Base-by-base conservation (phyloP, 2,888 invertebrate genomes). In the Leptinotarsa tumamoca region DNA sequence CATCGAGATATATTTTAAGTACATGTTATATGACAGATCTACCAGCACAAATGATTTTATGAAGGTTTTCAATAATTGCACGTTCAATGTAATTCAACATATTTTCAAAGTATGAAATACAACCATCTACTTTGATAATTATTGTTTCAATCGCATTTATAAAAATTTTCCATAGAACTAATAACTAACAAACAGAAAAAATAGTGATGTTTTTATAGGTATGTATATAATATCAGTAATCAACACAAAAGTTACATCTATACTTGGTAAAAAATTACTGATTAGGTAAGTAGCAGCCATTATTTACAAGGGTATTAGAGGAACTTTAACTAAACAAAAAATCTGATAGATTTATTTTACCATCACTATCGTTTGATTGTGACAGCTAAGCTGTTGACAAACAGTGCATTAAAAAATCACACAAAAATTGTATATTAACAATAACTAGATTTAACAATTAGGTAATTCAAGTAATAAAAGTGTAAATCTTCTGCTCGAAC, bases 391-490 rank as follows among this genome's bases (percentile, higher is more conserved):
- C 71, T 73, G 76, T 78, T 56, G 27, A 74, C 73, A 73, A 74
- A 77, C 27, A 52, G 72, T 72, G 75, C 66, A 70, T 76, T 23
- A 72, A 77, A 33, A 77, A 77, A 77, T 76, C 72, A 78, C 76
- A 78, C 75, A 67, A 72, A 72, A 77, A 77, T 71, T 72, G 73
- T 75, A 77, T 73, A 79, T 74, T 67, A 72, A 79, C 79, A 63
- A 79, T 74, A 76, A 77, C 75, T 74, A 77, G 69, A 70, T 75
- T 73, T 76, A 78, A 78, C 75, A 76, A 51, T 74, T 76, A 74
- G 72, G 72, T 78, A 79, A 78, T 78, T 78, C 75, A 75, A 77
- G 74, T 78, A 76, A 76, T 76, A 76, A 79, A 79, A 79, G 75
- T 76, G 33, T 27, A 33, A 58, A 27, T 61, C 51, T 67, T 69